Conservation (phyloP, 2,888 invertebrate species). For the Polietes domitor region DNA sequence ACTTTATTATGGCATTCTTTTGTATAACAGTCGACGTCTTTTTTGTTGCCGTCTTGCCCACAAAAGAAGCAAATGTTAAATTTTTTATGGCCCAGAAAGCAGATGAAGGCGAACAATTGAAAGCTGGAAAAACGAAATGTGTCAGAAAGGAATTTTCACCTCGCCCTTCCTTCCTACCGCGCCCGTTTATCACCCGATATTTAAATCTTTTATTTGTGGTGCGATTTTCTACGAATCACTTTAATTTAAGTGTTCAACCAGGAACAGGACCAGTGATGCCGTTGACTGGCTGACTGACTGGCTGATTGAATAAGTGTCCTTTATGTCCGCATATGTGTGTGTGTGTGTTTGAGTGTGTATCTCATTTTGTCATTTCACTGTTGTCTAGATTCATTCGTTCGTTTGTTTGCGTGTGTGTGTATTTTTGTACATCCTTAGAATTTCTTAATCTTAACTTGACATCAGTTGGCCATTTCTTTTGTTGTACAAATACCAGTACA, state of each 20-base stretch:
- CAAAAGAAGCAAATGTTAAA: neutral
- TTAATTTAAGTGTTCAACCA: too few species aligned
- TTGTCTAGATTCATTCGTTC: conserved; percentile 1
- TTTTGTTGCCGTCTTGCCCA: neutral
- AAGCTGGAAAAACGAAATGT: neutral
- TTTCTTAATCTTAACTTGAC: conserved; percentile 50
- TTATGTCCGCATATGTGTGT: neutral
- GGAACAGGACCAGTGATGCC: neutral
- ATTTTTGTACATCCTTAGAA: conserved; percentile 46
- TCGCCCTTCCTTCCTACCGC: too few species aligned
- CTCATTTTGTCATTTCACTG: neutral
- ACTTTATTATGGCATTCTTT: neutral
- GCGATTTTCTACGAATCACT: too few species aligned
- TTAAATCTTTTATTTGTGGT: too few species aligned
- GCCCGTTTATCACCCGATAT: too few species aligned
- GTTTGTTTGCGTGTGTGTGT: neutral
- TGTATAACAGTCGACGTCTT: neutral
- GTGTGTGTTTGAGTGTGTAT: neutral
- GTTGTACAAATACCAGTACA: conserved; percentile 17
- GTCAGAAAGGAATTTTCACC: neutral
- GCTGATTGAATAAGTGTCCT: conserved; percentile 2
- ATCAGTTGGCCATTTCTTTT: conserved; percentile 54
- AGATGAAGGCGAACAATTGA: neutral
- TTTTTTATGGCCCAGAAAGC: neutral
- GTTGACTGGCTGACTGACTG: conserved; percentile 1